Conservation (phyloP, 2,797 vertebrate genomes). For the Lagodon rhomboides region DNA sequence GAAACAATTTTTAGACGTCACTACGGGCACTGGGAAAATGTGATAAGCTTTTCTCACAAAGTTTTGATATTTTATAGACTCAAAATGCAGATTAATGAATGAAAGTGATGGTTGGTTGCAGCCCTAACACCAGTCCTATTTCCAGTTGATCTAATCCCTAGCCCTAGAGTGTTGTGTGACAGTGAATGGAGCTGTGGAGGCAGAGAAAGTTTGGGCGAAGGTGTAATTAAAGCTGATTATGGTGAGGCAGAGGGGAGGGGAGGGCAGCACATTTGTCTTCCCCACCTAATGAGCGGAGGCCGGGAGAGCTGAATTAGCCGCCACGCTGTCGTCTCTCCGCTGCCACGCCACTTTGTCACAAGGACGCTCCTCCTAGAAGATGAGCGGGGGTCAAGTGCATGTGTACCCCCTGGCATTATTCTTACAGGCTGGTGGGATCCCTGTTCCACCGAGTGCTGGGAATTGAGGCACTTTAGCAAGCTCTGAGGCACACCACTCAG, state of each 20-base stretch:
- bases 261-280: slow-evolving; percentile 69
- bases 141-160: slow-evolving; percentile 1
- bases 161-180: slow-evolving; percentile 28
- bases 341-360: slow-evolving; percentile 73
- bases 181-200: slow-evolving; percentile 50
- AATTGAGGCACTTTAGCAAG: slow-evolving; percentile 65
- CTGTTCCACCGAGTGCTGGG: slow-evolving; percentile 44
- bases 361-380: slow-evolving; percentile 74
- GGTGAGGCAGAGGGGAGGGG: slow-evolving; percentile 63
- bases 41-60: too few relatives aligned
- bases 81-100: too few relatives aligned
- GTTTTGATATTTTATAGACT: too few relatives aligned
- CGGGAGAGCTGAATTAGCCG: slow-evolving; percentile 69
- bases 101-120: too few relatives aligned
- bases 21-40: too few relatives aligned
- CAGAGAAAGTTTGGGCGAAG: slow-evolving; percentile 64
- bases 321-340: slow-evolving; percentile 54
- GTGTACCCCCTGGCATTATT: slow-evolving; percentile 64
- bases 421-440: slow-evolving; percentile 59
- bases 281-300: slow-evolving; percentile 69
- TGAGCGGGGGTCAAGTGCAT: slow-evolving; percentile 78
- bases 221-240: slow-evolving; percentile 82
- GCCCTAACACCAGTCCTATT: neutral
- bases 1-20: too few relatives aligned
- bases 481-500: slow-evolving; percentile 58